Conservation (phyloP, 2,113 vertebrate species). For the Xiphophorus maculatus region DNA sequence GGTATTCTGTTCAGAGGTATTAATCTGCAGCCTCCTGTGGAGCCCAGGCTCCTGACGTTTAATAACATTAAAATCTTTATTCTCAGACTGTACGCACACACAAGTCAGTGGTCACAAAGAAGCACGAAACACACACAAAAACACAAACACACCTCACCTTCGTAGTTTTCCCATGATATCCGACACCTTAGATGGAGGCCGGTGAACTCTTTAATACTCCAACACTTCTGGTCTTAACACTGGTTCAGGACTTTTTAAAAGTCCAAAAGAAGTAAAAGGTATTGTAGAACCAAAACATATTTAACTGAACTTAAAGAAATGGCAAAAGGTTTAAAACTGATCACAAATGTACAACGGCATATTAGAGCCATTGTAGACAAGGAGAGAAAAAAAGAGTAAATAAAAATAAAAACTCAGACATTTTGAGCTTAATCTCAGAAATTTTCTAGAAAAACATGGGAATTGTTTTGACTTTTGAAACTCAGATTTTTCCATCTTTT, state of each 20-base stretch:
- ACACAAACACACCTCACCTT: slow-evolving; percentile 15
- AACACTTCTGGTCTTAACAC: neutral
- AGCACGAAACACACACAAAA: neutral
- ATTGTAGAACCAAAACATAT: too few species aligned
- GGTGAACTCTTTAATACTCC: neutral
- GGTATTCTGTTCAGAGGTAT: slow-evolving; percentile 13
- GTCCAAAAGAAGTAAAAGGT: too few species aligned
- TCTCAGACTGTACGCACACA: neutral
- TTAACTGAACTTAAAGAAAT: too few species aligned
- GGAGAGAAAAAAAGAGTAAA: too few species aligned
- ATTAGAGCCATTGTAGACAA: too few species aligned
- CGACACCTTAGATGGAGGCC: slow-evolving; percentile 21
- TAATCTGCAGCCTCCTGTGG: neutral
- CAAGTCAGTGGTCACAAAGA: neutral
- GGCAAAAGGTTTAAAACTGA: too few species aligned
- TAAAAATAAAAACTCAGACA: too few species aligned
- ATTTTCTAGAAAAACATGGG: too few species aligned
- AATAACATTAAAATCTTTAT: neutral
- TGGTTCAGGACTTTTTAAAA: neutral
- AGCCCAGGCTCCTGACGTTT: neutral
- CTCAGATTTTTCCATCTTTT: too few species aligned
- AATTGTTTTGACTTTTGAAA: too few species aligned
- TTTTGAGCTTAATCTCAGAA: too few species aligned
- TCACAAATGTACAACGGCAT: too few species aligned
- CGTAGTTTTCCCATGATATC: slow-evolving; percentile 14